Base-by-base conservation (phyloP, 2,888 invertebrate genomes). In the Ramazzottius varieornatus region DNA sequence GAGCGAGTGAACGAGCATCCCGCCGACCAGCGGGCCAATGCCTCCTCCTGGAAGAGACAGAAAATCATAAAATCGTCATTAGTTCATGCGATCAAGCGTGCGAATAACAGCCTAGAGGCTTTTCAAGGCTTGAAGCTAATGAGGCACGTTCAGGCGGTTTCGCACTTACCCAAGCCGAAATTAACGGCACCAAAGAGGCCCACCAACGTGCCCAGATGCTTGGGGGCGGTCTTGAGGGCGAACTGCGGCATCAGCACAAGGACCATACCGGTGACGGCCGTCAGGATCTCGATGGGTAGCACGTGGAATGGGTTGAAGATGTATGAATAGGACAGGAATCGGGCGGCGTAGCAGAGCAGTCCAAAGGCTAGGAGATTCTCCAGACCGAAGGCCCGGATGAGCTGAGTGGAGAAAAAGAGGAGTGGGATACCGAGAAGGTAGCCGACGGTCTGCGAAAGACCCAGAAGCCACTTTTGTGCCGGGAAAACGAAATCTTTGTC, bases 361-460 rank as follows among this genome's bases (percentile, higher is more conserved):
- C 54, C 54, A 54, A 29, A 16, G 4, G 54, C 54, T 24, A 54
- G 4, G 4, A 54, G 20, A 24, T 54, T 54, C 24, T 54, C 54
- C 20, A 24, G 29, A 8, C 54, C 54, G 29, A 54, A 54, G 8
- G 24, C 4, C 4, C 54, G 54, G 8, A 54, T 54, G 4, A 54
- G 54, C 29, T 16, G 54, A 24, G 54, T 54, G 54, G 86, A 85
- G n/a, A 85, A 78, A 46, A 85, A 84, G 32, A 86, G 78, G 24
- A 86, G 78, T 0, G 86, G 86, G 64, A 86, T 80, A 0, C 86
- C 86, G 1, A 85, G 83, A 4, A 85, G 78, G 16, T 85, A 85
- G 1, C 85, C 85, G 65, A 86, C 84, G 0, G 86, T 85, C 70
- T 86, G 83, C 0, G 86, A 86, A 69, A 86, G 81, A 20, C 86